phyloP scores from a whole-genome alignment of 2,113 vertebrate genomes.

The Lepidothrix coronata region DNA sequence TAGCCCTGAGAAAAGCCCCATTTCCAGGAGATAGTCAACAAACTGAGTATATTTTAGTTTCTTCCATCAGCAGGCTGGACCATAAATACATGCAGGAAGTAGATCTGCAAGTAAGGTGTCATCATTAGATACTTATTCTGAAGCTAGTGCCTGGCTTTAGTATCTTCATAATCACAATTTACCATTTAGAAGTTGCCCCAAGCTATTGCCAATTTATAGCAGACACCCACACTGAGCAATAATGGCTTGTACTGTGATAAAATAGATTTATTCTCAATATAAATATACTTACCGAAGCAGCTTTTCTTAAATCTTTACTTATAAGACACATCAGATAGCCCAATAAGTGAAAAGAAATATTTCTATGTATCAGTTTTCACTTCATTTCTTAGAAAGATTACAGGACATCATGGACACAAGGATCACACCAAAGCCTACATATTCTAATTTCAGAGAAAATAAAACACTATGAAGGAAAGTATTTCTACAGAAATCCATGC shows the following conservation, averaged over 20 bases:
- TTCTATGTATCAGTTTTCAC: constrained; percentile 10
- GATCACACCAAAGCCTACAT: neutral
- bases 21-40: constrained; percentile 8
- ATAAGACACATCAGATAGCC: constrained; percentile 24
- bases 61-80: constrained; percentile 28
- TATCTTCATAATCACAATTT: constrained; percentile 67
- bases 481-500: neutral
- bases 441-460: constrained; percentile 1
- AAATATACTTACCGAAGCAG: constrained; percentile 61
- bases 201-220: constrained; percentile 63
- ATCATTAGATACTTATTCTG: neutral
- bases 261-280: constrained; percentile 54
- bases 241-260: constrained; percentile 56
- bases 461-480: neutral
- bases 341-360: neutral
- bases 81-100: constrained; percentile 6
- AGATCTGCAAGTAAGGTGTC: neutral
- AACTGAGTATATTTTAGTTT: neutral
- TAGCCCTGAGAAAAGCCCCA: neutral
- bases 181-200: constrained; percentile 55
- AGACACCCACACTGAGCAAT: constrained; percentile 55
- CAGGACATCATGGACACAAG: neutral
- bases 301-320: constrained; percentile 65
- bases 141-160: constrained; percentile 25
- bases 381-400: constrained; percentile 45